These are phyloP conservation scores for Cyrtodaria siliqua DNA, from an alignment of 2,888 invertebrate species.

Conservation along the genomic window DNA sequence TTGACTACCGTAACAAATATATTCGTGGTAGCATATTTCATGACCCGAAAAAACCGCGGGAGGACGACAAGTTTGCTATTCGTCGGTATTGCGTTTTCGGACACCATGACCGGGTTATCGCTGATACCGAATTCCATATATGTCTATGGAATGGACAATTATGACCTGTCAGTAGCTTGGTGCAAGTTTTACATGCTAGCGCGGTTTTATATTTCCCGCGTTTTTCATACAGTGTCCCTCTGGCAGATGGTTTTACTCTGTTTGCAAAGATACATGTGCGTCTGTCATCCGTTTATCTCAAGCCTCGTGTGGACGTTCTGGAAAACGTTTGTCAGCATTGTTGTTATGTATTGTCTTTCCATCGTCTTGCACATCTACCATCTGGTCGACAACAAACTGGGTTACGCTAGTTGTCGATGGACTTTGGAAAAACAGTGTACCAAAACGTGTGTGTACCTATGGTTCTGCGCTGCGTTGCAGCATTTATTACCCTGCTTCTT, in stretches of 20 bases:
- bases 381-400: conserved; percentile 28
- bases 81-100: conserved; percentile 51
- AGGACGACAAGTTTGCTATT: conserved; percentile 47
- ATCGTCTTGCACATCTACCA: conserved; percentile 59
- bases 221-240: conserved; percentile 68
- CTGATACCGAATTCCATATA: conserved; percentile 49
- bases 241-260: conserved; percentile 68
- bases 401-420: conserved; percentile 36
- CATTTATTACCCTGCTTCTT: conserved; percentile 41
- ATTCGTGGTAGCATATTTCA: conserved; percentile 37
- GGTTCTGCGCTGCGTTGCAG: conserved; percentile 42
- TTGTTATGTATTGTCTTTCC: conserved; percentile 48
- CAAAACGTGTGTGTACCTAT: conserved; percentile 50
- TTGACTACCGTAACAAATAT: conserved; percentile 39
- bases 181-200: conserved; percentile 43
- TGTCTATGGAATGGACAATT: conserved; percentile 27
- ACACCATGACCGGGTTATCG: conserved; percentile 41
- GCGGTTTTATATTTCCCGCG: conserved; percentile 45
- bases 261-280: conserved; percentile 66
- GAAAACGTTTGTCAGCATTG: conserved; percentile 57
- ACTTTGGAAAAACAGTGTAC: conserved; percentile 36
- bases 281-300: conserved; percentile 69
- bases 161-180: conserved; percentile 4
- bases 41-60: conserved; percentile 23
- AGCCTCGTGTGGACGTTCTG: conserved; percentile 60